phyloP scores from a whole-genome alignment of 2,113 vertebrate species.

The Ariopsis seemanni region DNA sequence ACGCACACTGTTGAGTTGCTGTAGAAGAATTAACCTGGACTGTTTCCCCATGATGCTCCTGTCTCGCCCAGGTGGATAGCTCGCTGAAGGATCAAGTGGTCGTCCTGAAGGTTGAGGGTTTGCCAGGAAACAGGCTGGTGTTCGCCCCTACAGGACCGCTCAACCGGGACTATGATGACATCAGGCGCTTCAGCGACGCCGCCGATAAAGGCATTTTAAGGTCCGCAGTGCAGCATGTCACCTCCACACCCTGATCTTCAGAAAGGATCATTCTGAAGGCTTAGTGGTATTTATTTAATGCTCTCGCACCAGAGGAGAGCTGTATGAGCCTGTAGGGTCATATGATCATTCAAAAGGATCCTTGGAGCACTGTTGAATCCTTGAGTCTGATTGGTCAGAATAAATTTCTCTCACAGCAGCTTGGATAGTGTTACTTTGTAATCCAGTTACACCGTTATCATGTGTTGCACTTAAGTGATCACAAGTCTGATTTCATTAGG shows the following conservation, averaged over 20 bases:
- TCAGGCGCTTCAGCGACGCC: slow-evolving; percentile 75
- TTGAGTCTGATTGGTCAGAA: background rate
- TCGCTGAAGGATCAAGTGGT: slow-evolving; percentile 70
- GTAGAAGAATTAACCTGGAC: background rate
- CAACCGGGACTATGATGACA: slow-evolving; percentile 77
- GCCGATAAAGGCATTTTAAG: slow-evolving; percentile 70
- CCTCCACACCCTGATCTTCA: background rate
- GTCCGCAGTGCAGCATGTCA: slow-evolving; percentile 11
- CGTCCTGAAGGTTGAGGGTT: slow-evolving; percentile 67
- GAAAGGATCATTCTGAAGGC: no score
- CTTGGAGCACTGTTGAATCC: background rate
- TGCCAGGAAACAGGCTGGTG: slow-evolving; percentile 74
- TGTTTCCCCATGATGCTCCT: background rate
- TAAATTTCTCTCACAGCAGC: background rate
- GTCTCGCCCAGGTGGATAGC: slow-evolving; percentile 67
- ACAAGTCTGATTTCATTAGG: slow-evolving; percentile 54
- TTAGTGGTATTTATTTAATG: background rate
- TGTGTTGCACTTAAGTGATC: background rate
- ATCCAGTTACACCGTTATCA: background rate
- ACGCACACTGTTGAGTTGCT: background rate
- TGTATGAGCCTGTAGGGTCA: background rate
- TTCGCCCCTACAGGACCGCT: slow-evolving; percentile 75
- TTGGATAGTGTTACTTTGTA: background rate
- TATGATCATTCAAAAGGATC: background rate
- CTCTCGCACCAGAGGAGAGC: background rate